Base-by-base conservation (phyloP, 2,113 vertebrate genomes). In the Gavia stellata region DNA sequence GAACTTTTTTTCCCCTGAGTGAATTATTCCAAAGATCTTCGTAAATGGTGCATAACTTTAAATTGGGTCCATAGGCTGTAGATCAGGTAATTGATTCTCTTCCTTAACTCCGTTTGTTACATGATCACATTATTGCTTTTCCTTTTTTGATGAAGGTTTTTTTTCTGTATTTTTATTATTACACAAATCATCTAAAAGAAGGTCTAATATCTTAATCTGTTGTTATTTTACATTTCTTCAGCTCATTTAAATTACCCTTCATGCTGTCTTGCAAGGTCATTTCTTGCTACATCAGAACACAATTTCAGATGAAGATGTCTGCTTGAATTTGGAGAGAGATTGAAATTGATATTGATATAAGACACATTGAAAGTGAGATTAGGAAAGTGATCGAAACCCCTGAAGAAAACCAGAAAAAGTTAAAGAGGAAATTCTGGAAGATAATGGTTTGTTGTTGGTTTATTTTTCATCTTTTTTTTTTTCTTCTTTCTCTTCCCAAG, bases 41-140 rank as follows among this genome's bases (percentile, higher is more conserved):
- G 47, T 90, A 96, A 96, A 96, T 96, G 94, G 91, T 94, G 91
- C 89, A 81, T 86, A 88, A 74, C 94, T 92, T 96, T 92, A 96
- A 95, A 96, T 92, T 79, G 63, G 53, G 40, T 88, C 86, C 91
- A 86, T 61, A 71, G 72, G 65, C 34, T 81, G 52, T 74, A 84
- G 73, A 79, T 63, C 87, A 86, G 50, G 62, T 82, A 97, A 94
- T 86, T 93, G 80, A 92, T 94, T 96, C 63, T 84, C 31, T 49
- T 77, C 78, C 47, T 82, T 88, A 85, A 66, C 68, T 89, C 86
- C 79, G 86, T 96, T 83, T 93, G 49, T 93, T 91, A 80, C 80
- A 61, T 20, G 74, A 40, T 40, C 11, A 73, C 10, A 26, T 56
- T 79, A 81, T 73, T 78, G 28, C n/a, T 90, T 96, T 90, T 40